These are phyloP conservation scores for Rotaria magnacalcarata DNA, from an alignment of 2,888 invertebrate genomes.

Conservation along the genomic window DNA sequence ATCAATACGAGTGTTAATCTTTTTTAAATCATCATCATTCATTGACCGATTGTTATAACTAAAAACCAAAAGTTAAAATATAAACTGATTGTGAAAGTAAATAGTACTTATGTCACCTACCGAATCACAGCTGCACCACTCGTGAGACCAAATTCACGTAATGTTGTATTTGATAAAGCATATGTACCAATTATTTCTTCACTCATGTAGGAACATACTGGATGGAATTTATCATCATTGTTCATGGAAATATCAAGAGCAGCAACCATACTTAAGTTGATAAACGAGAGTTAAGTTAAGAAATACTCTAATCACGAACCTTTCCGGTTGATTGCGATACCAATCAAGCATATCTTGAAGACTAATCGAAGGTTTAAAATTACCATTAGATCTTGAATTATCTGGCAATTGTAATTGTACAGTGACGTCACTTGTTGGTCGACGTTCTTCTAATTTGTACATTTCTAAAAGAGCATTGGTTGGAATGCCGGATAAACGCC, in stretches of 20 bases:
- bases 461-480: neutral
- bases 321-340: constrained; percentile 48
- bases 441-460: constrained; percentile 4
- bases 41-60: constrained; percentile 14
- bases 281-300: neutral
- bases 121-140: constrained; percentile 72
- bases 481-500: neutral
- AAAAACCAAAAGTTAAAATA: neutral
- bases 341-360: constrained; percentile 36
- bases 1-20: neutral
- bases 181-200: constrained; percentile 71
- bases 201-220: constrained; percentile 73
- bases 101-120: constrained; percentile 48
- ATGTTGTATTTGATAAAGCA: constrained; percentile 68
- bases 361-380: neutral
- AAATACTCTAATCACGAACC: constrained; percentile 46
- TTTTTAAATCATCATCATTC: neutral
- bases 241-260: constrained; percentile 61
- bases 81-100: too few species aligned
- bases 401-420: constrained; percentile 32
- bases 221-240: constrained; percentile 61
- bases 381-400: neutral
- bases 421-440: neutral
- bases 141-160: constrained; percentile 73
- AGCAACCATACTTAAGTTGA: constrained; percentile 60